A percentile compares a stretch with the other conserved stretches of the same genome.
Conservation (phyloP, 1,140 invertebrate species). For the Melipona quadrifasciata region DNA sequence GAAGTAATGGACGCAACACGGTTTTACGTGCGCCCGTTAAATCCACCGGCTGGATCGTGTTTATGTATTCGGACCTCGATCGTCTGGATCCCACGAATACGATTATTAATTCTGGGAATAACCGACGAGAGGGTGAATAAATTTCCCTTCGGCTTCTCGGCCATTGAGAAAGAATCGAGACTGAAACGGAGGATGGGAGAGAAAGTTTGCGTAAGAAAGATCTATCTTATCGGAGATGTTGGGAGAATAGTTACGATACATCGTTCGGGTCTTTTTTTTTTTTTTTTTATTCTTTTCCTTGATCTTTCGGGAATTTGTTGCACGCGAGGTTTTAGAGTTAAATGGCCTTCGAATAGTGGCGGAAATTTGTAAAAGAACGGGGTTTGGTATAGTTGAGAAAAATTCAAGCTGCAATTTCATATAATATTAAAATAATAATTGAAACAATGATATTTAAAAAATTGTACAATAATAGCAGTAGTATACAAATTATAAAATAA, state of each 20-base stretch:
- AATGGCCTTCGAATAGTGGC: no score
- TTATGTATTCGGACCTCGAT: slow-evolving; percentile 42
- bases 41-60: slow-evolving; percentile 16
- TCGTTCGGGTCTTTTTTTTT: slow-evolving; percentile 2
- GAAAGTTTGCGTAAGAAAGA: background rate
- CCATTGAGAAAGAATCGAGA: no score
- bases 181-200: no score
- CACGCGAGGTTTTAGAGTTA: no score
- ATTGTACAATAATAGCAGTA: no score
- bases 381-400: no score
- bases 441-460: no score
- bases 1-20: slow-evolving; percentile 47
- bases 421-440: no score
- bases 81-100: background rate
- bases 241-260: background rate
- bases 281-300: background rate
- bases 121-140: slow-evolving; percentile 23
- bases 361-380: no score
- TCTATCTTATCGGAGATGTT: background rate
- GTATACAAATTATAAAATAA: no score
- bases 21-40: slow-evolving; percentile 13
- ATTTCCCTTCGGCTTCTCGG: background rate
- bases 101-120: slow-evolving; percentile 40
- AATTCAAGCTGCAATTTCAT: no score
- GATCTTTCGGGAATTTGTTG: background rate